Base-by-base conservation (phyloP, 2,888 invertebrate species). In the Eilema sororculum region DNA sequence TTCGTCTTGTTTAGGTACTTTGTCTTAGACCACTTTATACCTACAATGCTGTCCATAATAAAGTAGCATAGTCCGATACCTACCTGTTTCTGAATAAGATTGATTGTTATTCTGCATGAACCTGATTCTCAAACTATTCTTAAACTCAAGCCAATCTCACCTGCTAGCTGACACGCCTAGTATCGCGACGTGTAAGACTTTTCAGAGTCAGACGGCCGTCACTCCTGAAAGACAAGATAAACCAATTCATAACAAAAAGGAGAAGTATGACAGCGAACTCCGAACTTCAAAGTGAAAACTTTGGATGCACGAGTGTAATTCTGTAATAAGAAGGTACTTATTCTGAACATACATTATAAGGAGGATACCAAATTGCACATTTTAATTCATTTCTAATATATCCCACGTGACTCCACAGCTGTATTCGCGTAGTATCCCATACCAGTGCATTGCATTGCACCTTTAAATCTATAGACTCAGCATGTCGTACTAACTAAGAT, bases 1-100 rank as follows among this genome's bases (percentile, higher is more conserved):
- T 57, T 63, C 59, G 69, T 78, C 67, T 82, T 73, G 58, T 73
- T 69, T 59, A 65, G 61, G 63, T 68, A 71, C 62, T 65, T 69
- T 67, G 71, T 77, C 69, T 59, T 30, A 60, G 67, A 60, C 59
- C 56, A 24, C 28, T 73, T 66, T 41, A 25, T 64, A 65, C 46
- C 33, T 72, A 37, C 33, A 37, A 24, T 6, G 63, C 16, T 13
- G 57, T 24, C 25, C 57, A 4, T 24, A 3, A 58, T 6, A 22
- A 13, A 22, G 22, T 12, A 58, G 12, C 12, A 57, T 24, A 58
- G 25, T 25, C 22, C 22, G 8, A 20, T 20, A 24, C 24, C 10
- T 56, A 22, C 9, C 16, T 22, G 24, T 24, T 57, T 58, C 20
- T 52, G 52, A 20, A 46, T 20, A 46, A 20, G 20, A 3, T 20